Evolutionary conservation across 1,140 invertebrate species (phyloP).

Genomic region (Diabrotica undecimpunctata): DNA sequence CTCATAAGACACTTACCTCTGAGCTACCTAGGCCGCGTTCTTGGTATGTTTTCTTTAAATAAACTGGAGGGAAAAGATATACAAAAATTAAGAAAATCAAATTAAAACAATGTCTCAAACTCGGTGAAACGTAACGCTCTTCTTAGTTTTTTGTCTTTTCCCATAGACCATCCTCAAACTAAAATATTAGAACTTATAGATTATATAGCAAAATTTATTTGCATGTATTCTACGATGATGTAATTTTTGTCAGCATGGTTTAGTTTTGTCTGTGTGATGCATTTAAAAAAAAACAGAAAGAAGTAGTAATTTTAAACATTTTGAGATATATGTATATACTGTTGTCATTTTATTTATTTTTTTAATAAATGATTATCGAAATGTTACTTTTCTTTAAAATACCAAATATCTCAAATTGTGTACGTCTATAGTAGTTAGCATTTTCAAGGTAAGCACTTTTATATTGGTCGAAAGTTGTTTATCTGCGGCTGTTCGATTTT

Average conservation of each 20-base stretch:
- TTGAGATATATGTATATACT: slow-evolving; percentile 1
- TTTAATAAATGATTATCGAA: not conserved
- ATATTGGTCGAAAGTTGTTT: not conserved
- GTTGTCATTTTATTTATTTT: slow-evolving; percentile 1
- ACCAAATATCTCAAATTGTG: slow-evolving; percentile 2
- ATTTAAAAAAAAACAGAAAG: not conserved
- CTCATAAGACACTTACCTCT: too few relatives aligned
- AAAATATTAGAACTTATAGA: too few relatives aligned
- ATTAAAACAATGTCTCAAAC: too few relatives aligned
- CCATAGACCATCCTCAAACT: too few relatives aligned
- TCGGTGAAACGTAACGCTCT: too few relatives aligned
- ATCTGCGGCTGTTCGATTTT: not conserved
- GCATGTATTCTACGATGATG: too few relatives aligned
- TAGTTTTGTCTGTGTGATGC: not conserved
- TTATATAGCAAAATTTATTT: too few relatives aligned
- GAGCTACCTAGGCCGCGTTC: too few relatives aligned
- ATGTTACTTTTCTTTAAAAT: not conserved
- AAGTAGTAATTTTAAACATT: not conserved
- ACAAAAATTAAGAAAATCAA: too few relatives aligned
- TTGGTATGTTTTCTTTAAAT: too few relatives aligned
- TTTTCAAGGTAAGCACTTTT: not conserved
- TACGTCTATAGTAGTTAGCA: not conserved
- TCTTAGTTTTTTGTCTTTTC: too few relatives aligned
- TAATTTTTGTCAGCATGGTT: not conserved
- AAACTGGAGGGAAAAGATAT: too few relatives aligned